Conservation (phyloP, 1,140 invertebrate genomes). For the Micrasema minimum region DNA sequence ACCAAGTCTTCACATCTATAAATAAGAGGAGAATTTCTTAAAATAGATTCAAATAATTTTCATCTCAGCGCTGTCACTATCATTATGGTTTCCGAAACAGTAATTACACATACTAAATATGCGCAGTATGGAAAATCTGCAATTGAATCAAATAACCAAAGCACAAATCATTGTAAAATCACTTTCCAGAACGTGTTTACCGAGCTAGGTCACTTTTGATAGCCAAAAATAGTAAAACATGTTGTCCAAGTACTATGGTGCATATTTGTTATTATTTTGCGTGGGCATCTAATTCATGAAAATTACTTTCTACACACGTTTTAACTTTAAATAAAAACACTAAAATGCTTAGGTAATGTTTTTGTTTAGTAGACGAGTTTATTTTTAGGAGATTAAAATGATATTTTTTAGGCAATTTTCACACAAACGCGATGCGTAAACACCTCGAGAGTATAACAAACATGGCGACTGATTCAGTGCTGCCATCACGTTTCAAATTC, state of each 20-base stretch:
- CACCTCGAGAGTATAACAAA: constrained; percentile 40
- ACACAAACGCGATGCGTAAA: constrained; percentile 40
- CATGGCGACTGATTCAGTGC: constrained; percentile 35
- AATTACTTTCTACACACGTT: neutral
- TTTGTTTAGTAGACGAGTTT: neutral
- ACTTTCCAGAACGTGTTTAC: neutral
- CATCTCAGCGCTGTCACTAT: constrained; percentile 37
- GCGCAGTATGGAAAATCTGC: constrained; percentile 1
- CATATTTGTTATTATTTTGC: constrained; percentile 47
- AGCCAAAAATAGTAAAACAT: constrained; percentile 48
- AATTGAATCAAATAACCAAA: neutral
- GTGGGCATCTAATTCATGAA: constrained; percentile 17
- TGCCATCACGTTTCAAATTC: neutral
- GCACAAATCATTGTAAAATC: constrained; percentile 24
- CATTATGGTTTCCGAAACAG: constrained; percentile 27
- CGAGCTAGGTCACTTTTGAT: constrained; percentile 20
- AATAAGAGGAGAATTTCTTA: constrained; percentile 41
- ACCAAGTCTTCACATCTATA: constrained; percentile 36
- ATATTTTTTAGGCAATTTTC: constrained; percentile 6
- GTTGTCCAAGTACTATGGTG: constrained; percentile 41
- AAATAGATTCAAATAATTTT: constrained; percentile 44
- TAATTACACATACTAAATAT: neutral
- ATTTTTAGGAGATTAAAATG: constrained; percentile 4
- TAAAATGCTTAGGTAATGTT: neutral
- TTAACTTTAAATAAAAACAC: neutral